These are phyloP conservation scores for Trichoplusia ni DNA, from an alignment of 1,140 invertebrate genomes.

Conservation along the genomic window DNA sequence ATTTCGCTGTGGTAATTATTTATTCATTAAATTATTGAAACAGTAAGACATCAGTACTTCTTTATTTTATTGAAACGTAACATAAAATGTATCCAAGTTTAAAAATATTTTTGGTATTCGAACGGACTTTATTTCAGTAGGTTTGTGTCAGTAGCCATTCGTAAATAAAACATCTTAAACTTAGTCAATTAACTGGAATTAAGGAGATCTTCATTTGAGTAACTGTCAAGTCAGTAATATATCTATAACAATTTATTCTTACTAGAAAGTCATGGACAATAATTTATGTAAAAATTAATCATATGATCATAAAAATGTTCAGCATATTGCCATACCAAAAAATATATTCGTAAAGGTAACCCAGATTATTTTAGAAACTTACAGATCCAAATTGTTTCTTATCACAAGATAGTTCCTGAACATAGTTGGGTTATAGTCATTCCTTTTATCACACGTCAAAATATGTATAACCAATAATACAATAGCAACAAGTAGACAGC, in stretches of 20 bases:
- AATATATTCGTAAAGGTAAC: conserved; percentile 13
- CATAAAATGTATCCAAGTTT: too few relatives aligned
- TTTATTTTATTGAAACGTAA: too few relatives aligned
- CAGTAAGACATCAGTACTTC: too few relatives aligned
- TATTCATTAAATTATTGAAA: too few relatives aligned
- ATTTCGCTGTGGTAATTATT: too few relatives aligned
- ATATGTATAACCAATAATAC: conserved; percentile 58
- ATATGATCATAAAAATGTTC: neutral
- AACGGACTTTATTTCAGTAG: conserved; percentile 39
- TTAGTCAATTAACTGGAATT: too few relatives aligned
- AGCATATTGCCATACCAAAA: conserved; percentile 18
- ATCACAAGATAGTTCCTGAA: conserved; percentile 38
- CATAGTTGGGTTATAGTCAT: conserved; percentile 59
- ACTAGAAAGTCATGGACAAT: too few relatives aligned
- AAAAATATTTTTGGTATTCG: conserved; percentile 27
- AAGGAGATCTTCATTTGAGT: too few relatives aligned
- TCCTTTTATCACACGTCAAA: conserved; percentile 56
- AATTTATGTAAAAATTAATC: neutral
- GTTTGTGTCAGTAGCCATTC: conserved; percentile 33
- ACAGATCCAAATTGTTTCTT: conserved; percentile 1
- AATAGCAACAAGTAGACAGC: conserved; percentile 78
- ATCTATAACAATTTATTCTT: too few relatives aligned
- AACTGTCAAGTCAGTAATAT: too few relatives aligned
- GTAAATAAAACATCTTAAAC: neutral
- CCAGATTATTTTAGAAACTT: conserved; percentile 25